Conservation (phyloP, 37 sponge, comb jelly and placozoan genomes). For the Hormiphora californensis region DNA sequence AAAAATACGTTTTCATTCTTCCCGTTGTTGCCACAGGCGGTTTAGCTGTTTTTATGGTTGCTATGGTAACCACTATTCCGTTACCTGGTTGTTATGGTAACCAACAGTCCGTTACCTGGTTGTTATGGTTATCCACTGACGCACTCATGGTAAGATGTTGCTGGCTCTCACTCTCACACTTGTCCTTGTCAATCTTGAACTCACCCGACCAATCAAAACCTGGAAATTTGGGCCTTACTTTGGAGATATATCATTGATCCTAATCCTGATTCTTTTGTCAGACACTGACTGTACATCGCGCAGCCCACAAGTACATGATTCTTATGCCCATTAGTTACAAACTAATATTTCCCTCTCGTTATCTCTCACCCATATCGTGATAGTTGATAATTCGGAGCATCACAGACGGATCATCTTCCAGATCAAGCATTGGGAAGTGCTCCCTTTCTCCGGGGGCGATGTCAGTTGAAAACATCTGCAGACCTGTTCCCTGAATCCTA, state of each 20-base stretch:
- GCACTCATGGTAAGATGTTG: no score
- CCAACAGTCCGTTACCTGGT: no score
- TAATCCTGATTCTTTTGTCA: no score
- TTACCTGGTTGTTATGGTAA: conserved; percentile 47
- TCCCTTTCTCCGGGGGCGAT: neutral
- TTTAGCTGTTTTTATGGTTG: no score
- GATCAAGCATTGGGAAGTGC: neutral
- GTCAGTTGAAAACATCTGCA: neutral
- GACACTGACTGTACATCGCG: no score
- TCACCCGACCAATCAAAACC: conserved; percentile 21
- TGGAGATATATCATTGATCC: no score
- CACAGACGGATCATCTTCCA: neutral
- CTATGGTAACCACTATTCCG: conserved; percentile 32
- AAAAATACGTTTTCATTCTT: no score
- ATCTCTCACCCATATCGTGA: conserved; percentile 11
- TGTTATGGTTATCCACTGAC: conserved; percentile 39
- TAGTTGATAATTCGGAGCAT: conserved; percentile 40
- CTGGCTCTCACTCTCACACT: neutral
- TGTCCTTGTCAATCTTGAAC: neutral
- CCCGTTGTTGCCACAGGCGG: neutral
- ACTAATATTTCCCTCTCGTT: no score
- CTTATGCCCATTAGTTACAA: no score
- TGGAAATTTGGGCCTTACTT: no score
- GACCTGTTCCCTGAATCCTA: neutral
- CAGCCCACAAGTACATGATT: no score